Evolutionary conservation across 2,797 vertebrate species (phyloP), one percentile per base, ranked within the genome.

Genomic region (Megaceryle alcyon): DNA sequence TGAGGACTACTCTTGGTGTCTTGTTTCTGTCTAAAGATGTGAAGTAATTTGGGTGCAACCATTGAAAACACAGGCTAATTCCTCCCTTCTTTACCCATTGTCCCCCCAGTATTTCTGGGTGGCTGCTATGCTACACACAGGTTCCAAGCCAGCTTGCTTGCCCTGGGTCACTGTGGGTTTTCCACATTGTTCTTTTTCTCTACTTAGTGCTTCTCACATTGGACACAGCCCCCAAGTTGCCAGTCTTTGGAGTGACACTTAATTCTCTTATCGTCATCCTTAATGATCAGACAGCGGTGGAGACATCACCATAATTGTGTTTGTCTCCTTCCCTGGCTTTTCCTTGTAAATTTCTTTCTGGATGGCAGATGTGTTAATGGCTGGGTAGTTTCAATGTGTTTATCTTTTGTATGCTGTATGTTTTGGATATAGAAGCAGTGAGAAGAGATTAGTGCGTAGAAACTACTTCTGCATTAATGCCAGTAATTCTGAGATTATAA

Each of bases 391-490:
- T 88, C 75, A 78, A 69, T 65, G 81, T 85, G 93, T 94, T 95
- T 93, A 94, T 96, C 90, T 92, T 93, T 69, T 56, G 59, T 43
- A 18, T 33, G 68, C 77, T 75, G 64, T 90, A 31, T 79, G 64
- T 92, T 94, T 90, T 68, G 48, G 56, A 60, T 77, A 57, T 49
- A 85, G 65, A 87, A 80, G 46, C 56, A 72, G 44, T 10, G 68
- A 82, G 83, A 82, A 72, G 64, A 92, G 90, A 82, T 82, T 85
- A 94, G 92, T 1, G 0, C 60, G 23, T 44, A 57, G 93, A 87
- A 96, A 48, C 78, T 37, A 29, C 78, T 87, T 88, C 73, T 93
- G 94, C 95, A 96, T 97, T 96, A 95, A 95, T 95, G 84, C 79
- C 76, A 41, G 71, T 90, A 91, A 96, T 96, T 92, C 78, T 48